phyloP scores from a whole-genome alignment of 2,888 invertebrate species.

The Acleris laterana region DNA sequence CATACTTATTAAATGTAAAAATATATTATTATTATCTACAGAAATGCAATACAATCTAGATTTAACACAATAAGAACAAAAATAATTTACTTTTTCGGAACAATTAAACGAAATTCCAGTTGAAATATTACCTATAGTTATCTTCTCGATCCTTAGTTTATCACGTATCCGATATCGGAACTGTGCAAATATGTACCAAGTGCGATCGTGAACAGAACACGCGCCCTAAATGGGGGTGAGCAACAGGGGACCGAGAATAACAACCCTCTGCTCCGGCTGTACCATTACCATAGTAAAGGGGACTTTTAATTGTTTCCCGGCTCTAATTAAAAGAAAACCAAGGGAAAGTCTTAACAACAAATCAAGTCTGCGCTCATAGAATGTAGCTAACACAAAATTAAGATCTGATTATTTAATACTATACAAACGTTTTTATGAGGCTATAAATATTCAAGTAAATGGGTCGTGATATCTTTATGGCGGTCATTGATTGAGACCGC shows the following conservation, averaged over 20 bases:
- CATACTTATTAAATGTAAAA: no score
- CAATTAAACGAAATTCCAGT: not conserved
- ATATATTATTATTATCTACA: no score
- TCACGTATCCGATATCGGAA: slow-evolving; percentile 34
- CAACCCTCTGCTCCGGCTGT: slow-evolving; percentile 30
- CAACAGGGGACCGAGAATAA: slow-evolving; percentile 53
- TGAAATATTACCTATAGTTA: slow-evolving; percentile 1
- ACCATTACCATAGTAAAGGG: slow-evolving; percentile 26
- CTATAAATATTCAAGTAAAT: slow-evolving; percentile 30
- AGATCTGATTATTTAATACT: not conserved
- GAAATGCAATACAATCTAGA: no score
- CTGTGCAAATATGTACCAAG: slow-evolving; percentile 22
- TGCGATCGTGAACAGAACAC: not conserved
- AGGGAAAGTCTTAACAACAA: slow-evolving; percentile 3
- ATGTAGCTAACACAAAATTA: not conserved
- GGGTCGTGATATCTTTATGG: slow-evolving; percentile 32
- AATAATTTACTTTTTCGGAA: not conserved
- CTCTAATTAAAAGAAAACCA: slow-evolving; percentile 6
- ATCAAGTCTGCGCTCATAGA: not conserved
- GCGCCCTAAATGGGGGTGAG: slow-evolving; percentile 38
- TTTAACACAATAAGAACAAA: no score
- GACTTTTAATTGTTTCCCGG: slow-evolving; percentile 18
- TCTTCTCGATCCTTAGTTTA: slow-evolving; percentile 8
- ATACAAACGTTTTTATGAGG: slow-evolving; percentile 3
- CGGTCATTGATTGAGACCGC: slow-evolving; percentile 22